Evolutionary conservation across 2,797 vertebrate species (phyloP), one percentile per base, ranked within the genome.

Genomic region (Tenualosa thibaudeaui): DNA sequence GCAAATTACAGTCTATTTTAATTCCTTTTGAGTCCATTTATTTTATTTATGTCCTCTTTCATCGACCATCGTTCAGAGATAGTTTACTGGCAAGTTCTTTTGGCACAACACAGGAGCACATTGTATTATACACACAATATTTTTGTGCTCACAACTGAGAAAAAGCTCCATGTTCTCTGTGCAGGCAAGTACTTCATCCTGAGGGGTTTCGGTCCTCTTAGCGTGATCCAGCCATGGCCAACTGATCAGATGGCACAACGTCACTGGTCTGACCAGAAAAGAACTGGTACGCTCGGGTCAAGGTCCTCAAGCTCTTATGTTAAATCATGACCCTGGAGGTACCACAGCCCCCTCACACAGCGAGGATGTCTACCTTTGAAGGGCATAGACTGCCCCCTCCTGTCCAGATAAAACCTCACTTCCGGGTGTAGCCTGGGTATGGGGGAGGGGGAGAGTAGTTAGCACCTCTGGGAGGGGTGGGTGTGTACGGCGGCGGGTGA

Each of bases 401-500:
- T 5, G 40, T 46, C 37, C 40, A 46, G 71, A 19, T n/a, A 78
- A 46, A 6, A 19, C 40, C 89, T 91, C 91, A 97, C 91, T 98
- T 99, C 86, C 93, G 93, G 87, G 92, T 92, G 89, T 91, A 95
- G 78, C 97, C 97, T 0, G 97, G 96, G 83, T 98, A 98, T 0
- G 97, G 97, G 86, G 97, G 97, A 0, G 96, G 97, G 0, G 97
- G 95, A 1, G 96, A 96, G 89, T 93, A 95, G 87, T 91, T 95
- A 58, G 91, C 89, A 0, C 92, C 91, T 82, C 87, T 86, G 85
- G 95, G 93, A 86, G 95, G 95, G 5, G 95, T 91, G 0, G 97
- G 94, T 5, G 96, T 97, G 85, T 98, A 98, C 0, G 96, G 96
- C 7, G 97, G 97, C 0, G 97, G 97, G 85, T 94, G 92, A 26